Percentiles rank a stretch among this genome's conserved stretches.
Evolutionary conservation across 2,113 vertebrate species (phyloP).

Genomic region (Diadophis punctatus): DNA sequence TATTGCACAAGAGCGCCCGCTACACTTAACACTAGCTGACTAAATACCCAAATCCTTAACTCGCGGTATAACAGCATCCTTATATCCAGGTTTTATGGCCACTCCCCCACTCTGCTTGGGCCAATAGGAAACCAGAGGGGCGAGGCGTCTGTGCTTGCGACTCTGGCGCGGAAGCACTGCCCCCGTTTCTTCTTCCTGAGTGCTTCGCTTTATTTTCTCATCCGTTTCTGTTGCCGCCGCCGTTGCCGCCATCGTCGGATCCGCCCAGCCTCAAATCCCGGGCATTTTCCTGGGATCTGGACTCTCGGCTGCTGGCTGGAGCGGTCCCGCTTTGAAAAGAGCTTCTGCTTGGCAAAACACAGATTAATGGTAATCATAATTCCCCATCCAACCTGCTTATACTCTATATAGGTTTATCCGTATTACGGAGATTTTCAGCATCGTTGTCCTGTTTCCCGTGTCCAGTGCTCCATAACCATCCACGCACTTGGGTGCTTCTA

Average conservation of each 20-base stretch:
- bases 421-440: neutral
- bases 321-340: neutral
- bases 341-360: neutral
- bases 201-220: neutral
- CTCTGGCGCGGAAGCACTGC: neutral
- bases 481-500: neutral
- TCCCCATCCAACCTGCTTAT: neutral
- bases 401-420: neutral
- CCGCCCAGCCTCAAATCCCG: neutral
- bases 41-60: neutral
- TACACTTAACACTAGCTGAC: accelerated
- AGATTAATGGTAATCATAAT: neutral
- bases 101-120: neutral
- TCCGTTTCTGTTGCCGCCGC: neutral
- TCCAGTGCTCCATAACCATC: neutral
- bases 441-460: neutral
- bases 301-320: neutral
- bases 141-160: neutral
- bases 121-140: neutral
- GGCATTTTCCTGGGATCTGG: neutral
- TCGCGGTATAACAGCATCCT: neutral
- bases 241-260: neutral
- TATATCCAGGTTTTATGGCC: neutral
- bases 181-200: neutral
- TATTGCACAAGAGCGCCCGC: neutral